These are phyloP conservation scores for Dasypolia templi DNA, from an alignment of 2,888 invertebrate species.

Conservation along the genomic window DNA sequence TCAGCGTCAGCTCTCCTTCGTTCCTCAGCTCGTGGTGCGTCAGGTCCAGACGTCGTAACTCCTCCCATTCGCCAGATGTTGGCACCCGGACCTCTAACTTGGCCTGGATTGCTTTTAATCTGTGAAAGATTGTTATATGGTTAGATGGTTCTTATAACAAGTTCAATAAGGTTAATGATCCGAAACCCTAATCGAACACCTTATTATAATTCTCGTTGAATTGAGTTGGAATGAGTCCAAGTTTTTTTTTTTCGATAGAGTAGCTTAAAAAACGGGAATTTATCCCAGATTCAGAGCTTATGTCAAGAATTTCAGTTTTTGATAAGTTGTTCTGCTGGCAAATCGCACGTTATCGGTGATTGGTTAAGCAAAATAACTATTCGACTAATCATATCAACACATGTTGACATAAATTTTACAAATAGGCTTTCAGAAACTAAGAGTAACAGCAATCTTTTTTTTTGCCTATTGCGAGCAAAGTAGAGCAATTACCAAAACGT, in stretches of 20 bases:
- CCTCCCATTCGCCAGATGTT: slow-evolving; percentile 77
- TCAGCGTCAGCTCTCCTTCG: slow-evolving; percentile 82
- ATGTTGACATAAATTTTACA: too few species aligned
- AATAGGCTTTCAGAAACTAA: too few species aligned
- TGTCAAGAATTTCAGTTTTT: too few species aligned
- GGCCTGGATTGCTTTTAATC: slow-evolving; percentile 82
- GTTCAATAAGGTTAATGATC: background rate
- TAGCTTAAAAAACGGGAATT: background rate
- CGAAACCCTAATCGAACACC: background rate
- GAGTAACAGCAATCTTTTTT: too few species aligned
- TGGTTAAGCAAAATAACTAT: too few species aligned
- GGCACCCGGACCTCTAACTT: slow-evolving; percentile 84
- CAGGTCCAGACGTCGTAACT: slow-evolving; percentile 81
- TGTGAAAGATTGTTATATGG: slow-evolving; percentile 51
- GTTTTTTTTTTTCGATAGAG: background rate
- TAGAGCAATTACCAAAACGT: too few species aligned
- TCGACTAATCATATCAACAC: too few species aligned
- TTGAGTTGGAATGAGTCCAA: background rate
- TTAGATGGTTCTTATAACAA: background rate
- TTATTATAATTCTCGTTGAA: background rate
- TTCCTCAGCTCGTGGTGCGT: slow-evolving; percentile 75
- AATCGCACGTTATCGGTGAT: too few species aligned
- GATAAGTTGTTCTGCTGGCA: too few species aligned
- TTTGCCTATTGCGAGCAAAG: too few species aligned
- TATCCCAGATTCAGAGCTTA: background rate